Evolutionary conservation across 2,113 vertebrate species (phyloP), one percentile per base, ranked within the genome.

Genomic region (Poecilia latipinna): DNA sequence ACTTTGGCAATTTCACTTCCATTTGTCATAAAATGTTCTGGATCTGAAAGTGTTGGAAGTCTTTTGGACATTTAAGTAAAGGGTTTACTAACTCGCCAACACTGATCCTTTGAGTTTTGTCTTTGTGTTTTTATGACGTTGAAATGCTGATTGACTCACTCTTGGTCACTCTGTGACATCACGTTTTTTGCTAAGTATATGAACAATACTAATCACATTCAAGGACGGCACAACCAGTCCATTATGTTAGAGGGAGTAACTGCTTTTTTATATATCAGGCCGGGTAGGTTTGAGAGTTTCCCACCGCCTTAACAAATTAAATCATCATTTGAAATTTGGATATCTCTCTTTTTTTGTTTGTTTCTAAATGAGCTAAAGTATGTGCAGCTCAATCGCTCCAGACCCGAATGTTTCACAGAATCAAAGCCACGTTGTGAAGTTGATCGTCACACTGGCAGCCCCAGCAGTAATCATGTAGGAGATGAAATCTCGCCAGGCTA

Each of bases 371-470:
- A 57, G 51, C 22, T 24, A 57, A 57, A 57, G 24, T 57, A 57
- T 24, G 24, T 57, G 15, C 7, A 24, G 24, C 10, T 11, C 51
- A 57, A 57, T n/a, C 8, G 7, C 24, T 57, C 22, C 51, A 57
- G 19, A 57, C 2, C 24, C 8, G 7, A n/a, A n/a, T 10, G 7
- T 24, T 57, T 24, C 19, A 57, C 51, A 57, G 51, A 24, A 37
- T 19, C 33, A 17, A 11, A 19, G 12, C 48, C 29, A 2, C 11
- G 48, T 32, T 60, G 12, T 44, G 60, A 29, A 31, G 3, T 12
- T 42, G 69, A 44, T 44, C 19, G 26, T 35, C 31, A 33, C 48
- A n/a, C n/a, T 61, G 69, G 70, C 70, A 63, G 37, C 17, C 39
- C 26, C n/a, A 19, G 5, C 13, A 5, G 10, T n/a, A 29, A 42